phyloP scores from a whole-genome alignment of 2,888 invertebrate species.

The Andrena praecox region DNA sequence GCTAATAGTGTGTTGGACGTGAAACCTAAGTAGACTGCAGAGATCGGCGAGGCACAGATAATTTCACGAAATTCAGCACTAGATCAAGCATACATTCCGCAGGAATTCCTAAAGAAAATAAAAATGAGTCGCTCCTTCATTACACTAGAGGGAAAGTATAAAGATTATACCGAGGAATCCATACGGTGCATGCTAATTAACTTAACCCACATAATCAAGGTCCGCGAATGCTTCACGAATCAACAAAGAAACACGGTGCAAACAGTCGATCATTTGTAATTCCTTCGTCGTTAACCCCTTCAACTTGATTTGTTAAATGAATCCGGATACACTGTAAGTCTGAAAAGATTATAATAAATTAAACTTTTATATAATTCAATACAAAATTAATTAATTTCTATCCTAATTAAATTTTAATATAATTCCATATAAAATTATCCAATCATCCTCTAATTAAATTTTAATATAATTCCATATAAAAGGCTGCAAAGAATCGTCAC shows the following conservation, averaged over 20 bases:
- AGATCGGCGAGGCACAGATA: too few relatives aligned
- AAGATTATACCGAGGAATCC: constrained; percentile 3
- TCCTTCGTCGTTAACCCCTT: too few relatives aligned
- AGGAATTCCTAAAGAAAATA: background rate
- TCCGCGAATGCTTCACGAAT: constrained; percentile 4
- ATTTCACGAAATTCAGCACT: background rate
- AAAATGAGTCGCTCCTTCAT: background rate
- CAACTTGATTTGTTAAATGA: too few relatives aligned
- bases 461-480: background rate
- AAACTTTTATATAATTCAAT: too few relatives aligned
- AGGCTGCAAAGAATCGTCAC: background rate
- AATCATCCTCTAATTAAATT: background rate
- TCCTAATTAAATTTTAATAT: too few relatives aligned
- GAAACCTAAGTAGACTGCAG: background rate
- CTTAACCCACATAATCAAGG: constrained; percentile 12
- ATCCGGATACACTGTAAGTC: too few relatives aligned
- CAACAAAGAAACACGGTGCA: constrained; percentile 3
- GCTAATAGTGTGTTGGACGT: background rate
- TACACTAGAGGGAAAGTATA: constrained; percentile 2
- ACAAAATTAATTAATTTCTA: too few relatives aligned
- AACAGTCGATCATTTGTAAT: background rate
- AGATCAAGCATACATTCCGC: background rate
- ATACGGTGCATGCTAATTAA: constrained; percentile 29
- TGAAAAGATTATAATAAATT: too few relatives aligned
- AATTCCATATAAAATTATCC: too few relatives aligned